Base-by-base conservation (phyloP, 2,888 invertebrate genomes). In the Hypercompe scribonia region DNA sequence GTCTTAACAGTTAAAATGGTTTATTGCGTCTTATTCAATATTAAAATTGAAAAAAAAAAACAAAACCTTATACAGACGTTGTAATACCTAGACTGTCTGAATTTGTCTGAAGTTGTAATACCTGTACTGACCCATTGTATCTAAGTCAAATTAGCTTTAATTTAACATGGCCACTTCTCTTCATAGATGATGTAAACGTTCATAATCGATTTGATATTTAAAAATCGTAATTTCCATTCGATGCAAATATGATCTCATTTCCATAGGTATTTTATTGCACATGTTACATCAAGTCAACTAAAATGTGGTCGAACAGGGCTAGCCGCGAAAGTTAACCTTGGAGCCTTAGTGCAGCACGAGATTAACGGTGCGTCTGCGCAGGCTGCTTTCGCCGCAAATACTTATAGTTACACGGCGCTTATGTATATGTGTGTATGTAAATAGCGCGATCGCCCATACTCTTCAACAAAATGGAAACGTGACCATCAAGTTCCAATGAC, bases 311-410 rank as follows among this genome's bases (percentile, higher is more conserved):
- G 73, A 80, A 78, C 81, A 76, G 88, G 84, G 85, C 86, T 87
- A 85, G 87, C 84, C 88, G 94, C 90, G 94, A 95, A 95, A 95
- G 95, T 93, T 93, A 91, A 92, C 93, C 93, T 94, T 93, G 92
- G 85, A 86, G 86, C 86, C 87, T 87, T 86, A 89, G 89, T 89
- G 90, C 90, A 89, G 80, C 86, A 86, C 80, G 85, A 87, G 89
- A 92, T 92, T 92, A 92, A 91, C 90, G 88, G 88, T 85, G 87
- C 84, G 86, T 85, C 81, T 76, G 88, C 84, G 85, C 87, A 81
- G 79, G 84, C 90, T 85, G 91, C 94, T 94, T 94, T 94, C 94
- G 90, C 93, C 89, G 77, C 82, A 83, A 88, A 88, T 87, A 84
- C 76, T 78, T 83, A 82, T 80, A 82, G 79, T 82, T 72, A 81